These are phyloP conservation scores for Lepidonotus clava DNA, from an alignment of 2,888 invertebrate species.

Conservation along the genomic window DNA sequence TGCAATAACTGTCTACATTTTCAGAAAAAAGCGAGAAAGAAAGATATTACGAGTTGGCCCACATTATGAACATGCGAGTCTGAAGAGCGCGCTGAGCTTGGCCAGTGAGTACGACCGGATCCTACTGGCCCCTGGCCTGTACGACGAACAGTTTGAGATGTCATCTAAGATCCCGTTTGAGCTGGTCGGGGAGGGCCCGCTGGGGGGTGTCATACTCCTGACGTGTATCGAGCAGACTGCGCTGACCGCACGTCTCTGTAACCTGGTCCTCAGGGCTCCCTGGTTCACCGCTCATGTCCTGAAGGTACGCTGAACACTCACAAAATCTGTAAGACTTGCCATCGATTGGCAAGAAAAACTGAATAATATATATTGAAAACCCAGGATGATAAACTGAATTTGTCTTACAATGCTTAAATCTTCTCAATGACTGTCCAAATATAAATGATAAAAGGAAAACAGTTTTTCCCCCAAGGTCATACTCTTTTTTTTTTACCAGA, in stretches of 20 bases:
- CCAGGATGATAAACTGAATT: no score
- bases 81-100: slow-evolving; percentile 72
- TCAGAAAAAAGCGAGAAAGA: slow-evolving; percentile 66
- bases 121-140: slow-evolving; percentile 73
- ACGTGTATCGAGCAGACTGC: slow-evolving; percentile 75
- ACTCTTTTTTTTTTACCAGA: no score
- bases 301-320: no score
- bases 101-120: slow-evolving; percentile 75
- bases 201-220: slow-evolving; percentile 74
- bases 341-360: no score
- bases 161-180: slow-evolving; percentile 76
- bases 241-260: slow-evolving; percentile 72
- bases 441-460: no score
- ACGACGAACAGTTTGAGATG: slow-evolving; percentile 77
- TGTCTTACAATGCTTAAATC: no score
- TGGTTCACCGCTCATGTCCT: slow-evolving; percentile 77
- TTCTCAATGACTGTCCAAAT: no score
- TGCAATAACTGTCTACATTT: no score
- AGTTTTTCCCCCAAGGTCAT: no score
- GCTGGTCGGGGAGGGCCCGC: slow-evolving; percentile 73
- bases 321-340: no score
- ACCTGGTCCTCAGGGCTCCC: slow-evolving; percentile 75
- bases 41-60: slow-evolving; percentile 74
- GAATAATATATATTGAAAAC: no score
- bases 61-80: slow-evolving; percentile 68